Conservation (phyloP, 2,113 vertebrate species). For the Emydocephalus ijimae region DNA sequence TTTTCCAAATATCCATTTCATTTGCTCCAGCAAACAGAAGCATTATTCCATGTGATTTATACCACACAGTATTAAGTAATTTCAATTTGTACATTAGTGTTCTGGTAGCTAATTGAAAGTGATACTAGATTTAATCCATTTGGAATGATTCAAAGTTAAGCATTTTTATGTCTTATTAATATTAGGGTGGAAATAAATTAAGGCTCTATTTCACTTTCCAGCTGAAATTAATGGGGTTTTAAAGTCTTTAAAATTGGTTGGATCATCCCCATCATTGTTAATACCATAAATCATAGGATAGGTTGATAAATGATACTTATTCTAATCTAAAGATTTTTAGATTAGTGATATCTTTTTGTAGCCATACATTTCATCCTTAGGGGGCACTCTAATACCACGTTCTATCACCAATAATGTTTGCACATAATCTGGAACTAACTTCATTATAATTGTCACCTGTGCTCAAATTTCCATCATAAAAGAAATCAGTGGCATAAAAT, state of each 20-base stretch:
- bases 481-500: background rate
- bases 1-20: background rate
- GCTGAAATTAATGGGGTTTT: background rate
- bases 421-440: background rate
- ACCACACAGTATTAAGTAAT: background rate
- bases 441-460: background rate
- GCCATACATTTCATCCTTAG: constrained; percentile 16
- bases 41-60: background rate
- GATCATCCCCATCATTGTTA: background rate
- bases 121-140: background rate
- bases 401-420: background rate
- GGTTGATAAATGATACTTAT: background rate
- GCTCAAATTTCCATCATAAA: constrained; percentile 36
- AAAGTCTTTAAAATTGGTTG: background rate
- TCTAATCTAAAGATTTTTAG: background rate
- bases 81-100: background rate
- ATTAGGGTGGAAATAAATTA: background rate
- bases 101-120: background rate
- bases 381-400: constrained; percentile 37
- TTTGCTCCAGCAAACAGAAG: background rate
- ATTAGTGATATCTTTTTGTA: background rate
- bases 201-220: background rate
- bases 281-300: background rate
- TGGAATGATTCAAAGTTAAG: background rate
- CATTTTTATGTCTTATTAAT: background rate